These are phyloP conservation scores for Amiota communis DNA, from an alignment of 2,888 invertebrate species.

Conservation along the genomic window DNA sequence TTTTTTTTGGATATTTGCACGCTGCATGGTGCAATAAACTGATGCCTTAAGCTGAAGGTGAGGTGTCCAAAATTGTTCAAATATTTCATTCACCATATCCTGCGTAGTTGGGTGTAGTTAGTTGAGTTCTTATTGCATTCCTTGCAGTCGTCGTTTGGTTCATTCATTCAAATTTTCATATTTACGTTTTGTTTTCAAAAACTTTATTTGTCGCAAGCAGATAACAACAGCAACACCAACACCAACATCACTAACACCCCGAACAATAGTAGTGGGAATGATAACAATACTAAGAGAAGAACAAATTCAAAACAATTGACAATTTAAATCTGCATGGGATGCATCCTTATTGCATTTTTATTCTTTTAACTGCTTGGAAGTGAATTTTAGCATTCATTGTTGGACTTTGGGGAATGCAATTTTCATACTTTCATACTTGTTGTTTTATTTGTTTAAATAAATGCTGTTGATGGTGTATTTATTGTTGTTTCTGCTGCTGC, in stretches of 20 bases:
- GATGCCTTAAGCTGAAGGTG: neutral
- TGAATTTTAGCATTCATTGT: conserved; percentile 12
- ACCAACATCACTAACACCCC: neutral
- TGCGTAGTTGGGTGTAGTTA: neutral
- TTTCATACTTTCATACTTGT: neutral
- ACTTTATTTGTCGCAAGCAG: conserved; percentile 25
- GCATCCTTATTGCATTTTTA: neutral
- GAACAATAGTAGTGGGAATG: neutral
- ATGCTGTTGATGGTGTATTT: neutral
- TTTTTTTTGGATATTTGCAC: no score
- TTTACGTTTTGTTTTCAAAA: conserved; percentile 22
- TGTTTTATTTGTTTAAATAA: neutral
- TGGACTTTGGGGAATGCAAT: conserved; percentile 13
- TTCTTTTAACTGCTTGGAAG: neutral
- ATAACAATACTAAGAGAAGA: neutral
- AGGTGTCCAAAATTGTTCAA: conserved; percentile 10
- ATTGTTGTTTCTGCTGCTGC: neutral
- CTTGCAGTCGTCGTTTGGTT: neutral
- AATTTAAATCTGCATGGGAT: conserved; percentile 14
- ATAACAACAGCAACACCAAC: conserved; percentile 24
- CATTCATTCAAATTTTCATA: conserved; percentile 2
- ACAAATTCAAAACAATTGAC: conserved; percentile 19
- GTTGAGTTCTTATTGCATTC: neutral
- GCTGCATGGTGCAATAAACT: no score
- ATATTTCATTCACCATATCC: neutral